A percentile compares a stretch with the other conserved stretches of the same genome.
phyloP scores from a whole-genome alignment of 1,140 invertebrate species.

The Ruditapes philippinarum region DNA sequence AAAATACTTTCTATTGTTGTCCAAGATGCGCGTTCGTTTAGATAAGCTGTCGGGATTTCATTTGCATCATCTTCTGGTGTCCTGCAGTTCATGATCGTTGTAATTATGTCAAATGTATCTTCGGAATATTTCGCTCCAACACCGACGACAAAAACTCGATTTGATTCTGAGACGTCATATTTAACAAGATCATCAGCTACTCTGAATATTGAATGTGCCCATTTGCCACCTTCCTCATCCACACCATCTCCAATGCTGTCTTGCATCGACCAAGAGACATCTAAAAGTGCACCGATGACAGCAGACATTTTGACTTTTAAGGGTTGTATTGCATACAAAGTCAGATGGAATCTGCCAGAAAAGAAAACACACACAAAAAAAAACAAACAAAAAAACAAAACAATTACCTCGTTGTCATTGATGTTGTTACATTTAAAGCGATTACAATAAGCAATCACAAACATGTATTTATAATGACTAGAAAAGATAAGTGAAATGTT shows the following conservation, averaged over 20 bases:
- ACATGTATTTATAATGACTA: no score
- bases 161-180: not conserved
- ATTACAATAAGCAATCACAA: no score
- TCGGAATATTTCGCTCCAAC: not conserved
- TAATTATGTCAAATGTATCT: not conserved
- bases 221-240: not conserved
- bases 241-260: not conserved
- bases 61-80: no score
- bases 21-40: not conserved
- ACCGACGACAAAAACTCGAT: constrained; percentile 15
- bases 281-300: not conserved
- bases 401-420: no score
- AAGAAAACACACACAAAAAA: no score
- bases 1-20: not conserved
- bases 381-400: no score
- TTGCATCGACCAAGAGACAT: not conserved
- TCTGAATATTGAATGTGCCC: not conserved
- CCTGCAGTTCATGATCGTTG: not conserved
- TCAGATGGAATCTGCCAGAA: no score
- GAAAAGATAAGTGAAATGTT: no score
- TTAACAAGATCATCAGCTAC: not conserved
- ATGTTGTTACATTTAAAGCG: no score
- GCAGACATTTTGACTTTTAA: not conserved
- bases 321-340: no score
- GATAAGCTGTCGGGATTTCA: no score